phyloP scores from a whole-genome alignment of 2,888 invertebrate species.

The Brachyptera putata region DNA sequence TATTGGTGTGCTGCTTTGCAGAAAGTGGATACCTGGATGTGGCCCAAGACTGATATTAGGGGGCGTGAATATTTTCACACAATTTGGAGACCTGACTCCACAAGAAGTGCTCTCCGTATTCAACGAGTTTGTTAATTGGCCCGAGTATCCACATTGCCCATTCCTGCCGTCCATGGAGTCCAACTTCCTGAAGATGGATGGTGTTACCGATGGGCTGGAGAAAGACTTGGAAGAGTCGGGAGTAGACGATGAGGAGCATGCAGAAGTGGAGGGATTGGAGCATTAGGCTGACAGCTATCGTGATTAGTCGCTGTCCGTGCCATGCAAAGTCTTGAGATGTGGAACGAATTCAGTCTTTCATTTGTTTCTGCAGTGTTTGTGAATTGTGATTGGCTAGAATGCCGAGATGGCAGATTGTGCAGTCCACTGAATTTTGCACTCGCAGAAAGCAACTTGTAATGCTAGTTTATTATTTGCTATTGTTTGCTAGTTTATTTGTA shows the following conservation, averaged over 20 bases:
- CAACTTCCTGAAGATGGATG: slow-evolving; percentile 51
- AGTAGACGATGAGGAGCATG: slow-evolving; percentile 12
- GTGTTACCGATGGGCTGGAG: slow-evolving; percentile 8
- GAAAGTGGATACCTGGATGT: slow-evolving; percentile 69
- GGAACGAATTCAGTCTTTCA: too few species aligned
- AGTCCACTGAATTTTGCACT: too few species aligned
- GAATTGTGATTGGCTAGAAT: too few species aligned
- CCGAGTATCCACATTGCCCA: slow-evolving; percentile 60
- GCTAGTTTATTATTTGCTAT: too few species aligned
- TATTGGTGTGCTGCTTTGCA: too few species aligned
- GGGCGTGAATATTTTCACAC: slow-evolving; percentile 65
- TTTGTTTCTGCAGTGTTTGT: too few species aligned
- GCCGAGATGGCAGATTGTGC: too few species aligned
- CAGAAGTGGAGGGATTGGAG: not conserved
- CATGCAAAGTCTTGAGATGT: too few species aligned
- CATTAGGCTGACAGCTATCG: too few species aligned
- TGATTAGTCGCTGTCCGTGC: too few species aligned
- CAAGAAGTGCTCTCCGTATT: slow-evolving; percentile 61
- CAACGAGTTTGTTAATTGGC: slow-evolving; percentile 58
- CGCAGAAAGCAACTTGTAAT: too few species aligned
- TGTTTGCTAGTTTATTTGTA: too few species aligned
- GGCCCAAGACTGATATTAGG: slow-evolving; percentile 60
- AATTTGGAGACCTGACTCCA: slow-evolving; percentile 64
- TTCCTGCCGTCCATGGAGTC: slow-evolving; percentile 63
- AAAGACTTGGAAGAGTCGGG: not conserved